Evolutionary conservation across 1,140 invertebrate genomes (phyloP).

Genomic region (Brachionus rotundiformis): DNA sequence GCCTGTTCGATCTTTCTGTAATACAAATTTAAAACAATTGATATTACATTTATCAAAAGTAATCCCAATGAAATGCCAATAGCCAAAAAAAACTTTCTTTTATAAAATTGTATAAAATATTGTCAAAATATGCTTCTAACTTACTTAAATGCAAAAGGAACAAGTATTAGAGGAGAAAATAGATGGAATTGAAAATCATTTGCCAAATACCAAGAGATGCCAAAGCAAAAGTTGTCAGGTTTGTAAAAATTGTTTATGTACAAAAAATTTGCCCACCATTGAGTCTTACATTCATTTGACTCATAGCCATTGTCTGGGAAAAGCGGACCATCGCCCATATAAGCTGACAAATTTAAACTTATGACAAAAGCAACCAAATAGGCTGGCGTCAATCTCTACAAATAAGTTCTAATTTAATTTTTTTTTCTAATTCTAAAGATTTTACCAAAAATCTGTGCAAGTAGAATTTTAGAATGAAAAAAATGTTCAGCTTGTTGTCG

Average conservation of each 20-base stretch:
- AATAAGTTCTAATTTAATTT: neutral
- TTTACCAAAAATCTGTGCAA: conserved; percentile 53
- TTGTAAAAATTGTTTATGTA: conserved; percentile 44
- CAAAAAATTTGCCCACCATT: conserved; percentile 42
- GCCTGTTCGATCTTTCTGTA: neutral
- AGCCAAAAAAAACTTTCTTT: conserved; percentile 4
- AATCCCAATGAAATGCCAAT: neutral
- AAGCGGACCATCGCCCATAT: conserved; percentile 33
- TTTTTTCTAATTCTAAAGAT: neutral
- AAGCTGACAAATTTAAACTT: conserved; percentile 9
- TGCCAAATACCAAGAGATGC: neutral
- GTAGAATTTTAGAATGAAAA: conserved; percentile 31
- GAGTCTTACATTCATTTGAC: neutral
- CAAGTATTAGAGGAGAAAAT: conserved; percentile 69
- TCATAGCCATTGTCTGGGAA: conserved; percentile 35
- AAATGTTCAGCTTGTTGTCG: neutral
- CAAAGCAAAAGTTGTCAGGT: neutral
- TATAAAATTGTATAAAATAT: neutral
- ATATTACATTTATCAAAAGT: neutral
- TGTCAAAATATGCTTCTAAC: neutral
- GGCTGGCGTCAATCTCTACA: conserved; percentile 35
- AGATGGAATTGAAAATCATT: conserved; percentile 57
- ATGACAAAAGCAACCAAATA: conserved; percentile 7
- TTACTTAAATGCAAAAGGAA: conserved; percentile 51
- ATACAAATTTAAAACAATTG: neutral